Base-by-base conservation (phyloP, 1,140 invertebrate species). In the Dermatophagoides farinae region DNA sequence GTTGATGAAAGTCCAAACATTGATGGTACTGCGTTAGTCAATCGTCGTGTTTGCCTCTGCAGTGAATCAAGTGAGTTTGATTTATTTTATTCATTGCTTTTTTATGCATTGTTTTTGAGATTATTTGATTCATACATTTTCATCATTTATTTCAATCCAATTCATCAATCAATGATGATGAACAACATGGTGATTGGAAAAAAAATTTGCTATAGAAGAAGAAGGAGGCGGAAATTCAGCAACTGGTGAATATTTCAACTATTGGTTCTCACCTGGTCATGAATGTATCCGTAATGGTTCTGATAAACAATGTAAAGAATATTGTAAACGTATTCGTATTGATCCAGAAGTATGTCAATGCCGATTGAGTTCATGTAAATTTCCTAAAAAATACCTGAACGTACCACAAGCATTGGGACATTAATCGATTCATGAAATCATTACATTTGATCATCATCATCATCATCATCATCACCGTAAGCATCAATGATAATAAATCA, bases 1-100 rank as follows among this genome's bases (percentile, higher is more conserved):
- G 58, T 60, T 8, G 58, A 60, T 23, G 58, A 60, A 25, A 60
- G 58, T 50, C 46, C 58, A 11, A 60, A 60, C n/a, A 43, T 60
- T n/a, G 58, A 60, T 25, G 58, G 58, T 12, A 47, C 58, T 1
- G 41, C 25, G 10, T 41, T 60, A 16, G 58, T 60, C 25, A 60
- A 60, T 52, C 43, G 58, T 49, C 58, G 58, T 16, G 58, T 31
- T 25, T 60, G 58, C 20, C 44, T 60, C 1, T 60, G 58, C 58
- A 60, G 58, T 31, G 58, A 60, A 39, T 47, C 58, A 11, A 60
- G 58, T 60, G 22, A 49, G 58, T 57, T 4, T n/a, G 11, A 4
- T 6, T 53, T 37, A 4, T 16, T 16, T 41, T 41, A 14, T 41
- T 8, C 9, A 14, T 14, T 8, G 9, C 10, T 43, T 43, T 10